Conservation (phyloP, 2,888 invertebrate species). For the Luffia ferchaultella region DNA sequence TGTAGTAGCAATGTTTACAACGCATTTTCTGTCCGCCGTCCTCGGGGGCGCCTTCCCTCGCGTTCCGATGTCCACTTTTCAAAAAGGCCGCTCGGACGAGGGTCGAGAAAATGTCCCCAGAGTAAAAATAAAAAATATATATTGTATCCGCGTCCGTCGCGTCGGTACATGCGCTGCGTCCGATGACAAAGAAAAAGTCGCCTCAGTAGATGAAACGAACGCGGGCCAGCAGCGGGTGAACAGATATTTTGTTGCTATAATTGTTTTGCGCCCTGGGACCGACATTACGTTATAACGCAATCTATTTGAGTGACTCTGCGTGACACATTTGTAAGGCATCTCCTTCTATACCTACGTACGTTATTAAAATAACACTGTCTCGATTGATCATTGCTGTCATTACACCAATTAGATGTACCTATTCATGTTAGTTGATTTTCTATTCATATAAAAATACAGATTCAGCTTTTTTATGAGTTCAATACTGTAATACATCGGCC, state of each 20-base stretch:
- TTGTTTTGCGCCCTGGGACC: constrained; percentile 32
- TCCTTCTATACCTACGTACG: too few species aligned
- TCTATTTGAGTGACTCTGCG: constrained; percentile 60
- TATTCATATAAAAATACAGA: too few species aligned
- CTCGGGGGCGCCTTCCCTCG: constrained; percentile 64
- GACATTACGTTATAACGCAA: constrained; percentile 48
- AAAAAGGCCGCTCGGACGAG: constrained; percentile 67
- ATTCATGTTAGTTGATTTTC: too few species aligned
- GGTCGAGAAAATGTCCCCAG: constrained; percentile 65
- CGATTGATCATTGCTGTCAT: too few species aligned
- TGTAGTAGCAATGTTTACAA: constrained; percentile 69
- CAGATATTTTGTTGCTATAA: constrained; percentile 49
- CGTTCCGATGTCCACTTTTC: constrained; percentile 68
- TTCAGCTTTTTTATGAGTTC: too few species aligned
- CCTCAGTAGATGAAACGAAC: constrained; percentile 28
- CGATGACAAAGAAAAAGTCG: constrained; percentile 52
- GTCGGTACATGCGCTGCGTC: constrained; percentile 44
- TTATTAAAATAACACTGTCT: too few species aligned
- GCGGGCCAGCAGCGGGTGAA: constrained; percentile 26
- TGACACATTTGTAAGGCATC: too few species aligned
- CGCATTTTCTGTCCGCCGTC: constrained; percentile 59
- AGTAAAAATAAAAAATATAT: constrained; percentile 63
- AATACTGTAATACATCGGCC: too few species aligned
- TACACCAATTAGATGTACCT: too few species aligned
- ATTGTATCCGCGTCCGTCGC: constrained; percentile 50